Base-by-base conservation (phyloP, 2,113 vertebrate genomes). In the Paraplagusia blochii region DNA sequence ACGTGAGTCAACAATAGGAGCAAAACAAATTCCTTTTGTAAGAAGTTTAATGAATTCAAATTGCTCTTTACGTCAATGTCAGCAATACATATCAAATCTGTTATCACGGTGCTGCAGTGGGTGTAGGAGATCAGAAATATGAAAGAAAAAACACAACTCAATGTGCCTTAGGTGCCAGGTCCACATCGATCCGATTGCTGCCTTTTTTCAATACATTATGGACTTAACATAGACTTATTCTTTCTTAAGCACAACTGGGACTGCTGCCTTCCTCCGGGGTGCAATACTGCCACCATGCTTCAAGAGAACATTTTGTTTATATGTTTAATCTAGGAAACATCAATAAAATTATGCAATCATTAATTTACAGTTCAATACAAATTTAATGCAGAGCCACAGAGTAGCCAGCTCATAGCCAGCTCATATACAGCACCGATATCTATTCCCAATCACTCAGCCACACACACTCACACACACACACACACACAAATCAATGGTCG, bases 271-370 rank as follows among this genome's bases (percentile, higher is more conserved):
- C 66, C 58, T 45, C 55, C 35, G 6, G 73, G 66, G 66, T 58
- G 63, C 52, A 74, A 63, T 69, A 54, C 72, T 80, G 68, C 60
- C 78, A 85, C 80, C 85, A 84, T 83, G 60, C 79, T 83, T 86
- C 79, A 87, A 88, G 87, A 88, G 78, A 85, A 82, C 82, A 88
- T 88, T 86, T 81, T 85, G 86, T 87, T 89, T 85, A 78, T 77
- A 76, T 87, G 84, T 81, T 88, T 86, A 83, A 86, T 85, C 82
- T 66, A 73, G 75, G 63, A 76, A 85, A 81, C 77, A 63, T 87
- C 85, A 58, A 87, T 89, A 61, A 61, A 83, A 85, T 91, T 84
- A 83, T 78, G 76, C 66, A 69, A 84, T 88, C 86, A 84, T 88
- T 88, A 75, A 79, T 88, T 87, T 88, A 69, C 68, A 53, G 75